Conservation (phyloP, 2,888 invertebrate genomes). For the Cephus rjabovi region DNA sequence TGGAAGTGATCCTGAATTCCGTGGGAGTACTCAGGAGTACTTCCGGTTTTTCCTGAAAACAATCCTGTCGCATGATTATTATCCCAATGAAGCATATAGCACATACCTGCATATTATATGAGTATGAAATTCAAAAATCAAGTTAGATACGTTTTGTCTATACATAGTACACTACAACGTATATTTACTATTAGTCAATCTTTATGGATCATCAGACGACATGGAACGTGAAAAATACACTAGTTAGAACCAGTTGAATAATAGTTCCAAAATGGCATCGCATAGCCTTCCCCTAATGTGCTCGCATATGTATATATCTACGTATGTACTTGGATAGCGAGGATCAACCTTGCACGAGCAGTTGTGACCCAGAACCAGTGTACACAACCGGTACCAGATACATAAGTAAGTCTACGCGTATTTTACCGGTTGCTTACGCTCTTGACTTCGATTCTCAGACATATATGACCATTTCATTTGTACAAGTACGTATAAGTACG, state of each 20-base stretch:
- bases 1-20: neutral
- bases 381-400: conserved; percentile 31
- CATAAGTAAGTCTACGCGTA: conserved; percentile 15
- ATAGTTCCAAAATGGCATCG: neutral
- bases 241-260: neutral
- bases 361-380: conserved; percentile 43
- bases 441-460: conserved; percentile 47
- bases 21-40: neutral
- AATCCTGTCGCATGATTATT: neutral
- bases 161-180: neutral
- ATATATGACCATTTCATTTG: conserved; percentile 6
- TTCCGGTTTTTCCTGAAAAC: neutral
- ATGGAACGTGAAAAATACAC: neutral
- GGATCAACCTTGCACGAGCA: conserved; percentile 40
- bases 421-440: conserved; percentile 30
- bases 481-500: conserved; percentile 16
- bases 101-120: neutral
- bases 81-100: neutral
- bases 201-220: neutral
- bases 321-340: conserved; percentile 24
- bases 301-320: neutral
- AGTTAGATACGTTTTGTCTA: neutral
- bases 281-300: neutral
- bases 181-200: neutral
- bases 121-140: neutral